Evolutionary conservation across 64 coral and sea anemone species (phyloP), one percentile per base, ranked within the genome.

Genomic region (Trachythela sp.): DNA sequence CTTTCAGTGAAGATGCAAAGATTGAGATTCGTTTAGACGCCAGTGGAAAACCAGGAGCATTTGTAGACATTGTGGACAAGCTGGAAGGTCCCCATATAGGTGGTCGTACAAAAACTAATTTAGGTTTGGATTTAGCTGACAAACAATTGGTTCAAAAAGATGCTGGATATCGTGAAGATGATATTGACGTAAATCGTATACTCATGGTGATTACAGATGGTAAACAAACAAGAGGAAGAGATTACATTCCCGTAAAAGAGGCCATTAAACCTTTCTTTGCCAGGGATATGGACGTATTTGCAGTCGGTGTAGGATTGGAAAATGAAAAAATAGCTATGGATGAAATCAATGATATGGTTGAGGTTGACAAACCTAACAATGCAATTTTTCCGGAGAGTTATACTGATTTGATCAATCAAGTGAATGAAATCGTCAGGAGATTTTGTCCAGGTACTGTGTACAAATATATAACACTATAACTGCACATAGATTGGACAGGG

Each of bases 161-260:
- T 13, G 26, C 11, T 17, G 86, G 86, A 70, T 88, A 29, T 88
- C 86, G 86, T 26, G 33, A 42, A 39, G 59, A 88, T 70, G 86
- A 88, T 30, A 32, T 35, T 32, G 59, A 88, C 11, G 86, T 88
- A 15, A 88, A 20, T 37, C 29, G 27, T 14, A 64, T 88, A 15
- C 31, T 88, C 15, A 71, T 88, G 30, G 59, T 88, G 17, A 88
- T 88, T 40, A 88, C 86, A 70, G 86, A 88, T 42, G 86, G 86
- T 15, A 54, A 34, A 43, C 86, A 67, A 70, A 70, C 86, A 41
- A 88, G 40, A 54, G 52, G 33, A n/a, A 64, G 34, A 11, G 15
- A 27, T 37, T 88, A 35, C 36, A 40, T 33, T 32, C 14, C 31
- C 35, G 59, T 88, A 18, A 30, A 40, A 37, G 59, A 88, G 13